Evolutionary conservation across 2,113 vertebrate species (phyloP), one percentile per base, ranked within the genome.

Genomic region (Oreochromis aureus): DNA sequence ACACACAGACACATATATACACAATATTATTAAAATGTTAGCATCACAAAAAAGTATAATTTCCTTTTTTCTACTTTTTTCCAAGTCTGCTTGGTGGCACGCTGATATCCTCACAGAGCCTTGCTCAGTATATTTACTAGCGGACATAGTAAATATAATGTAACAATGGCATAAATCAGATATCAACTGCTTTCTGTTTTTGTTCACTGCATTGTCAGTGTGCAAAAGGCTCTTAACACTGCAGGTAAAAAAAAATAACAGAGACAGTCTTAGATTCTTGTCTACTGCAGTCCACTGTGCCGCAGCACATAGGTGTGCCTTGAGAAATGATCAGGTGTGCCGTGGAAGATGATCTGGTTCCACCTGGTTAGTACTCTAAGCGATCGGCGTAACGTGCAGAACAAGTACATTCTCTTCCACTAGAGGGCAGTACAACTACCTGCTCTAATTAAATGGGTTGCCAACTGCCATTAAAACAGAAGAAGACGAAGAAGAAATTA

Each of bases 1-100:
- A 81, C n/a, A 90, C 19, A 88, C 32, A 88, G 10, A 89, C 46
- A 89, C 18, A 91, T n/a, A 89, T 46, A 12, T 30, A 78, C 16
- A 51, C 22, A 78, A 78, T 13, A 51, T 78, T 5, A 78, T 78
- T 78, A 34, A 34, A 78, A 53, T 53, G 16, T 53, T 78, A 34
- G 30, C 16, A n/a, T 30, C 73, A 53, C 6, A 53, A 53, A 34
- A 78, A 53, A 34, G 46, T 3, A 32, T n/a, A 32, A 78, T 78
- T 32, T 69, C 2, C 6, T 39, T 78, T 78, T 41, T 41, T 69
- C n/a, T 69, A 15, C 19, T 41, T 69, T 69, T 76, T 53, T 32
- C 71, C 24, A 76, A 78, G 27, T 51, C 24, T 51, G 11, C 44
- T 78, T 78, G 24, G 24, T 51, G 27, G 44, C 6, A 51, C 27